Percentiles rank a stretch among this genome's conserved stretches.
phyloP scores from a whole-genome alignment of 2,888 invertebrate species.

The Diaperis boleti region DNA sequence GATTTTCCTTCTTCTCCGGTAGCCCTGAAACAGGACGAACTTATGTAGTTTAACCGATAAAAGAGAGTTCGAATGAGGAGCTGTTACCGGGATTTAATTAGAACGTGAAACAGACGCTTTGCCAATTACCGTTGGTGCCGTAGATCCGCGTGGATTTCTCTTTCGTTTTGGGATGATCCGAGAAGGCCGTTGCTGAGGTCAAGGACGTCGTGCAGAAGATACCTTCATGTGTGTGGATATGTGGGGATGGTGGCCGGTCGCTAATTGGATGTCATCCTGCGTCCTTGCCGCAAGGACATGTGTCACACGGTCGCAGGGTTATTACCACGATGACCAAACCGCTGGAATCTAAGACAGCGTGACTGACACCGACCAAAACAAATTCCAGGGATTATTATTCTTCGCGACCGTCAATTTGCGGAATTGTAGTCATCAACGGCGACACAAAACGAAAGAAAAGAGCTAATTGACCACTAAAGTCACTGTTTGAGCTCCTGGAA shows the following conservation, averaged over 20 bases:
- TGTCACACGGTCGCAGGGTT: constrained; percentile 34
- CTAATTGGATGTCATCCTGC: constrained; percentile 43
- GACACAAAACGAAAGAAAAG: constrained; percentile 22
- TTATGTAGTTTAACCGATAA: constrained; percentile 1
- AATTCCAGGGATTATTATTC: constrained; percentile 28
- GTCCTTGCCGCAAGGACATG: constrained; percentile 44
- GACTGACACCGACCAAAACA: constrained; percentile 32
- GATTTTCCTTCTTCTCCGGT: constrained; percentile 26
- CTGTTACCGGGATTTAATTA: constrained; percentile 48
- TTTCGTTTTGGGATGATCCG: constrained; percentile 47
- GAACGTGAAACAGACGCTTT: constrained; percentile 47
- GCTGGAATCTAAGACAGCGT: constrained; percentile 32
- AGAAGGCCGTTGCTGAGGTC: constrained; percentile 52
- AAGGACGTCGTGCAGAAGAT: constrained; percentile 48
- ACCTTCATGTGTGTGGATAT: constrained; percentile 18
- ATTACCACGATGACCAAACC: constrained; percentile 30
- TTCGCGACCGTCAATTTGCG: constrained; percentile 18
- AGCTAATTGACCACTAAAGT: constrained; percentile 21
- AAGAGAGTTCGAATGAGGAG: constrained; percentile 37
- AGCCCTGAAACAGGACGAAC: constrained; percentile 13
- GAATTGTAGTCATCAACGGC: constrained; percentile 20
- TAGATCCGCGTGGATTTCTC: constrained; percentile 45
- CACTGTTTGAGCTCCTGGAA: neutral
- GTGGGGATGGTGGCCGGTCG: constrained; percentile 33
- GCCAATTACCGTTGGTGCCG: constrained; percentile 55